A percentile compares a stretch with the other conserved stretches of the same genome.
These are phyloP conservation scores for Cynopterus sphinx DNA, from an alignment of 2,797 vertebrate species.

Conservation along the genomic window DNA sequence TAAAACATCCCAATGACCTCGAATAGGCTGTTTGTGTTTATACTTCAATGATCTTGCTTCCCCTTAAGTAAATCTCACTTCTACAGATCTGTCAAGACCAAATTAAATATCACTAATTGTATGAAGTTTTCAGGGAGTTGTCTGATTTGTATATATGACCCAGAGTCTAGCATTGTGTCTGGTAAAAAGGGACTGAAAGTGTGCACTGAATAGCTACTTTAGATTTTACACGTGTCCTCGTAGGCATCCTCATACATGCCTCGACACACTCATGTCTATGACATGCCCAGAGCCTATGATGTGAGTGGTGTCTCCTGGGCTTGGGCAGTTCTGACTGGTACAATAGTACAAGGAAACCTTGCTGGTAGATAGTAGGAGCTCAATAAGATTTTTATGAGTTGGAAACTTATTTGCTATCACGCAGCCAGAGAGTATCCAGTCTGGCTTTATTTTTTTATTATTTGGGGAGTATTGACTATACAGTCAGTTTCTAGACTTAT, in stretches of 20 bases:
- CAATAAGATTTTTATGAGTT: not conserved
- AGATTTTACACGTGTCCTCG: not conserved
- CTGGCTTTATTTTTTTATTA: not conserved
- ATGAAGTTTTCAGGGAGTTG: not conserved
- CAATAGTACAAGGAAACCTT: no score
- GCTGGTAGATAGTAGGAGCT: not conserved
- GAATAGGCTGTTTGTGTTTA: not conserved
- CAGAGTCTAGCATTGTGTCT: not conserved
- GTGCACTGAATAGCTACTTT: not conserved
- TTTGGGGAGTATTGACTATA: not conserved
- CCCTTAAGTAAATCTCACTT: not conserved
- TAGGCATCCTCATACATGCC: not conserved
- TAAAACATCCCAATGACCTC: not conserved
- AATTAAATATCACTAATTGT: not conserved
- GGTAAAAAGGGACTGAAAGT: not conserved
- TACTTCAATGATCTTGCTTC: not conserved
- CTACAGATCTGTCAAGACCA: not conserved
- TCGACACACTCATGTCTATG: not conserved
- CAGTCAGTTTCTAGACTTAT: not conserved
- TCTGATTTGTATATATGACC: not conserved
- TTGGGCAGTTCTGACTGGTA: not conserved
- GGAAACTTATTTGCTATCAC: not conserved
- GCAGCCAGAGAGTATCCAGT: not conserved
- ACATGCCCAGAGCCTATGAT: not conserved
- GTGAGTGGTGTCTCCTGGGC: not conserved